Evolutionary conservation across 2,888 invertebrate genomes (phyloP).

Genomic region (Lepidochrysops patricia): DNA sequence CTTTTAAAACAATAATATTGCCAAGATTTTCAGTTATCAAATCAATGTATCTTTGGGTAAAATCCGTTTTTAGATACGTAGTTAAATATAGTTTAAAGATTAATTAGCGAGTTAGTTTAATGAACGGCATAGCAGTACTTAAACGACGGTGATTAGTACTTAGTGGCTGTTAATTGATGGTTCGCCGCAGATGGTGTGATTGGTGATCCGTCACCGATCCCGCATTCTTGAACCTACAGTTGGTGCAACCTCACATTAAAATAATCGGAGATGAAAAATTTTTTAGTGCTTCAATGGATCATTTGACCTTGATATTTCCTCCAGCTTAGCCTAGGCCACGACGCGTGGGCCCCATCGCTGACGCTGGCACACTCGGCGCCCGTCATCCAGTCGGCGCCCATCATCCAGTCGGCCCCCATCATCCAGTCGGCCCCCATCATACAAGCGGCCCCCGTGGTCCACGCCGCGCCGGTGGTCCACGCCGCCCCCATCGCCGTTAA

Average conservation of each 20-base stretch:
- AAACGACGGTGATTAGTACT: background rate
- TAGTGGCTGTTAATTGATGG: background rate
- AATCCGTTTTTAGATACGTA: too few relatives aligned
- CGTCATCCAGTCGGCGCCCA: conserved; percentile 28
- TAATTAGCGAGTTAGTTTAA: background rate
- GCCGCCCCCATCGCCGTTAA: conserved; percentile 39
- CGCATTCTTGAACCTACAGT: background rate
- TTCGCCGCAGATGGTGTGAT: background rate
- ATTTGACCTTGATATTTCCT: too few relatives aligned
- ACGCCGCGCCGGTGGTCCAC: conserved; percentile 29
- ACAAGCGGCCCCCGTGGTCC: conserved; percentile 31
- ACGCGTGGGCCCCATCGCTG: conserved; percentile 21
- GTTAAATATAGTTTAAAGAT: too few relatives aligned
- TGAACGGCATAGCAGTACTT: background rate
- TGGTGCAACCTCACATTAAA: background rate
- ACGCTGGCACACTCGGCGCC: conserved; percentile 32
- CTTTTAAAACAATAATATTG: too few relatives aligned
- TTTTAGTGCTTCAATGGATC: too few relatives aligned
- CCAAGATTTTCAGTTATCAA: too few relatives aligned
- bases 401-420: conserved; percentile 30
- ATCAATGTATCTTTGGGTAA: too few relatives aligned
- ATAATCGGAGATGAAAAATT: too few relatives aligned
- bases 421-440: conserved; percentile 28
- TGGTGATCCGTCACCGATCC: background rate
- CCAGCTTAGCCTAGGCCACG: conserved; percentile 24